Percentiles rank a stretch among this genome's conserved stretches.
Evolutionary conservation across 2,888 invertebrate genomes (phyloP).

Genomic region (Dysmachus trigonus): DNA sequence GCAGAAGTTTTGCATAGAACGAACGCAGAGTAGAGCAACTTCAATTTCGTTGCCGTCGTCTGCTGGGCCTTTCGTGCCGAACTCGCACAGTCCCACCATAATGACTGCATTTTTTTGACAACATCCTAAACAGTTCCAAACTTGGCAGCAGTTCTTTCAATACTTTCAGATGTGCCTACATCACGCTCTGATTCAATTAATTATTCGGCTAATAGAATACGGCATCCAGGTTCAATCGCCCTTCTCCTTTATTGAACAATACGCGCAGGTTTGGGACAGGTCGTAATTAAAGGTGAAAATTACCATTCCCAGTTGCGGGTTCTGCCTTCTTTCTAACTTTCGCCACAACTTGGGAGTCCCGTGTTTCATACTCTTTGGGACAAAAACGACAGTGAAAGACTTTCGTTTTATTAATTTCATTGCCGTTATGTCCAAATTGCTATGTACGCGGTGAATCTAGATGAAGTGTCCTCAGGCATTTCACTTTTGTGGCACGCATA

Average conservation of each 20-base stretch:
- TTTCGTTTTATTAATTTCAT: not conserved
- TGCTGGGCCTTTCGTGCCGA: not conserved
- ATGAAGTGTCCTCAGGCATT: not conserved
- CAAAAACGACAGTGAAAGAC: not conserved
- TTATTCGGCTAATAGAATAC: not conserved
- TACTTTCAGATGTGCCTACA: not conserved
- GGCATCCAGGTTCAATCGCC: not conserved
- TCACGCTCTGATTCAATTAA: not conserved
- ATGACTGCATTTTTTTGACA: not conserved
- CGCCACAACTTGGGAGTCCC: not conserved
- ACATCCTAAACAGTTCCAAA: not conserved
- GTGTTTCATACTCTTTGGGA: not conserved
- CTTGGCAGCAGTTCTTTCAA: not conserved
- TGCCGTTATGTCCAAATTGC: not conserved
- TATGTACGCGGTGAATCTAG: not conserved
- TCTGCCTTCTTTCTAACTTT: not conserved
- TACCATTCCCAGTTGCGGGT: not conserved
- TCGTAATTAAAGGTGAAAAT: not conserved
- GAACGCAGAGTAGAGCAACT: not conserved
- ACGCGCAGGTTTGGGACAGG: not conserved
- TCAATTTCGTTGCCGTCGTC: not conserved
- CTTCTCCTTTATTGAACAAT: not conserved
- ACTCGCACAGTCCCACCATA: not conserved
- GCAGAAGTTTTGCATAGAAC: not conserved
- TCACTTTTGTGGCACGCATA: not conserved